Base-by-base conservation (phyloP, 2,797 vertebrate genomes). In the Sylvia borin region DNA sequence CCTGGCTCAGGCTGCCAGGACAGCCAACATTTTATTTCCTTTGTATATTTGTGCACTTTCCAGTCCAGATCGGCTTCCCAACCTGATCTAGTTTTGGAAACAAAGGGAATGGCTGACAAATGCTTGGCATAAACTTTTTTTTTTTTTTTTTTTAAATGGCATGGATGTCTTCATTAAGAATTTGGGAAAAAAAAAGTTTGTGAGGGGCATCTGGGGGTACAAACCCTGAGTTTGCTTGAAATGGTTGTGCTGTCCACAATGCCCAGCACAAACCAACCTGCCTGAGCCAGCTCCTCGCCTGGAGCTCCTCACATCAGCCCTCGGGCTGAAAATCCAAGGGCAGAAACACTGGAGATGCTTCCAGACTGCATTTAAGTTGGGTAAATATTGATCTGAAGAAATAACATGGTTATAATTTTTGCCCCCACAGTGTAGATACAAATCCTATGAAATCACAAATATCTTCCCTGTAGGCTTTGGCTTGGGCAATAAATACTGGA, bases 91-190 rank as follows among this genome's bases (percentile, higher is more conserved):
- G 7, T 70, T 92, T 80, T 82, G 74, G 84, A 93, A 96, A 72
- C 78, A 51, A 94, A 90, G 47, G 60, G 77, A 92, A 92, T 84
- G 65, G 65, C 47, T 72, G 45, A 48, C 40, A 90, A 94, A 94
- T 4, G 19, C 40, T 54, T 81, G 18, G 51, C 16, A 17, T 9
- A 42, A 43, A 29, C 64, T 20, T 4, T 32, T 22, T 11, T 4
- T 4, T 8, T 19, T 42, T 4, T 29, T 22, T 10, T 29, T 22
- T 10, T 40, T 40, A 14, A 85, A 64, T 12, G 12, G 20, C 11
- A 18, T 12, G 15, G 70, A n/a, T 85, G 40, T 64, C 29, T 36
- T 20, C 58, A 9, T 31, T 25, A 85, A 32, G 65, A 42, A 18
- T 51, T 66, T 40, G 36, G 57, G 2, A 25, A 70, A 43, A 43